Evolutionary conservation across 2,113 vertebrate species (phyloP), one percentile per base, ranked within the genome.

Genomic region (Stictonetta naevosa): DNA sequence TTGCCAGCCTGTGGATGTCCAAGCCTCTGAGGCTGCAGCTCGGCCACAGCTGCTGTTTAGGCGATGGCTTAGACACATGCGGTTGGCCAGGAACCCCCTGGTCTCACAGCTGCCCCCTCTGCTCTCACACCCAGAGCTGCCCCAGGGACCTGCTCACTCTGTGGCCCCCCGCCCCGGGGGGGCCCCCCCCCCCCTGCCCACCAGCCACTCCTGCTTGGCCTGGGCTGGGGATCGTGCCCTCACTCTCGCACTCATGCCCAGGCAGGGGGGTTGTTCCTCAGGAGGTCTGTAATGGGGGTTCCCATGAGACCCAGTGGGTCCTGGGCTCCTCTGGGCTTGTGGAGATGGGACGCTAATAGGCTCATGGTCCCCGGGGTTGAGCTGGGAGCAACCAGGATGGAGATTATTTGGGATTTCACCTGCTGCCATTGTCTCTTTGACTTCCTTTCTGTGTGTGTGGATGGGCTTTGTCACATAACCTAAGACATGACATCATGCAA

Each of bases 191-290:
- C 31, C 36, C 6, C 9, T 14, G 7, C 48, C 58, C 56, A 52
- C 7, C 14, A 58, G 16, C 14, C 31, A 21, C 44, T 36, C 36
- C 1, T 2, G 6, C 9, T 34, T 64, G 36, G 38, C 25, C 11
- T 48, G 56, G 55, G 38, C 33, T 56, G 33, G 36, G 42, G 26
- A 38, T 60, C 18, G 20, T 25, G 19, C 0, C 5, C 40, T 44
- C 3, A 6, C 6, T 50, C 1, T 0, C 2, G 2, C 48, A 36
- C 22, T 8, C 10, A 11, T 13, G 3, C 13, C 7, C 0, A 6
- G 26, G 10, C 6, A 46, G 17, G 5, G 6, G 29, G 3, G 38
- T 83, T 62, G 4, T 18, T 83, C 36, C 15, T 48, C 59, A 13
- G 6, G 10, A 34, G 34, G 22, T 26, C 17, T 29, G 71, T 3